Evolutionary conservation across 2,888 invertebrate species (phyloP).

Genomic region (Agrypnus murinus): DNA sequence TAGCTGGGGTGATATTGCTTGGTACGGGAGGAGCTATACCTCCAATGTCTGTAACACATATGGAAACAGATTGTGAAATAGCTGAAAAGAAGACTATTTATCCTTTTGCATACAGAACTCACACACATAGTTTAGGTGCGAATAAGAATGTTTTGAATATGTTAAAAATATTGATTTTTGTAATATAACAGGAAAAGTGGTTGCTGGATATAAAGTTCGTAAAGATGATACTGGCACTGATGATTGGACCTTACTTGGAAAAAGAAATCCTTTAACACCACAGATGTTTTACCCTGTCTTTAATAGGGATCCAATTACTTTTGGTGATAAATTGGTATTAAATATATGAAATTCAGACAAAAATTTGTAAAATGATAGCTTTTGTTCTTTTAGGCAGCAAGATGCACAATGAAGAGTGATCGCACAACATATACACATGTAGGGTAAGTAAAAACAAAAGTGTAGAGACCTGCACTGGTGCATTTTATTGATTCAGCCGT

Average conservation of each 20-base stretch:
- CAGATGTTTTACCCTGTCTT: constrained; percentile 95
- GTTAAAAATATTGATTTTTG: neutral
- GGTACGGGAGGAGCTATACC: constrained; percentile 90
- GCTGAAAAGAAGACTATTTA: constrained; percentile 87
- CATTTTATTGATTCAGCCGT: too few species aligned
- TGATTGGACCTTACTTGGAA: constrained; percentile 89
- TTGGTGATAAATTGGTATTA: constrained; percentile 82
- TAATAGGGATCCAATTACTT: constrained; percentile 76
- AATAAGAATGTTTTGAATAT: constrained; percentile 24
- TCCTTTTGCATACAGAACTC: constrained; percentile 96
- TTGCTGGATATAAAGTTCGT: constrained; percentile 86
- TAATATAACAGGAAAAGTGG: constrained; percentile 78
- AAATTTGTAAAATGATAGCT: too few species aligned
- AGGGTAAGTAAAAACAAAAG: too few species aligned
- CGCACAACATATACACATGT: constrained; percentile 78
- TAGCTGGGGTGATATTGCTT: constrained; percentile 93
- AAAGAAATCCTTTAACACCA: constrained; percentile 89
- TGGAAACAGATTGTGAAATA: constrained; percentile 93
- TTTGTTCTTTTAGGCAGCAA: constrained; percentile 79
- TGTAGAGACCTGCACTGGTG: too few species aligned
- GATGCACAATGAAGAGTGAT: constrained; percentile 93
- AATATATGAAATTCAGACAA: too few species aligned
- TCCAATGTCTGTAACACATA: constrained; percentile 81
- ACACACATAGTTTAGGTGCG: constrained; percentile 91
- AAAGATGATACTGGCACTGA: constrained; percentile 75